phyloP scores from a whole-genome alignment of 2,888 invertebrate species.

The Smittia aterrima region DNA sequence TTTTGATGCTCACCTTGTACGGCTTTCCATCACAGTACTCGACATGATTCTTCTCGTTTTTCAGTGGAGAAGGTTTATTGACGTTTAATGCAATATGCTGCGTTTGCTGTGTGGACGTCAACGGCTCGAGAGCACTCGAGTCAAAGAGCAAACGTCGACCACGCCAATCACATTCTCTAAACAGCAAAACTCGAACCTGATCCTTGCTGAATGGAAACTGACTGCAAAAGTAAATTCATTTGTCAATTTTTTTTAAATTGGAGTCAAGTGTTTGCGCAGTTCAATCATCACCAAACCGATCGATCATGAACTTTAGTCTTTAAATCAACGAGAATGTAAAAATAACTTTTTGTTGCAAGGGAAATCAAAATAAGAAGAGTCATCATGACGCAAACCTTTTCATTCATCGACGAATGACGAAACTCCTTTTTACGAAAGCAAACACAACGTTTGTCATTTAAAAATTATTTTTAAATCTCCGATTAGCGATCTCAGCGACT shows the following conservation, averaged over 20 bases:
- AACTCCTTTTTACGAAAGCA: no score
- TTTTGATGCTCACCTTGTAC: conserved; percentile 56
- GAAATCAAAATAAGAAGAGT: no score
- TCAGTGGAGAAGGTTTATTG: background rate
- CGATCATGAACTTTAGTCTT: no score
- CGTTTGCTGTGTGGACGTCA: conserved; percentile 48
- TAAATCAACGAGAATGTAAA: no score
- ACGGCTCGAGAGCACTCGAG: conserved; percentile 67
- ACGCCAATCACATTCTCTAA: conserved; percentile 80
- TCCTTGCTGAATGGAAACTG: conserved; percentile 65
- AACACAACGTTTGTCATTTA: no score
- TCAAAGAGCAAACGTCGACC: conserved; percentile 81
- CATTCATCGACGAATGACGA: no score
- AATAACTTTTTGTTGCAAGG: no score
- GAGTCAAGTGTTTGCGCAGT: background rate
- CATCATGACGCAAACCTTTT: no score
- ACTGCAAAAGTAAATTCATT: conserved; percentile 45
- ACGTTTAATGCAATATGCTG: background rate
- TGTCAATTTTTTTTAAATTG: background rate
- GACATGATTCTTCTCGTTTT: conserved; percentile 49
- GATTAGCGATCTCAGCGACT: no score
- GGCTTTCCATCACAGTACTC: conserved; percentile 65
- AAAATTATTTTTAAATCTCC: no score
- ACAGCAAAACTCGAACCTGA: conserved; percentile 78
- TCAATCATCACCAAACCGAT: no score